phyloP scores from a whole-genome alignment of 2,888 invertebrate genomes.

The Campoplex capitator region DNA sequence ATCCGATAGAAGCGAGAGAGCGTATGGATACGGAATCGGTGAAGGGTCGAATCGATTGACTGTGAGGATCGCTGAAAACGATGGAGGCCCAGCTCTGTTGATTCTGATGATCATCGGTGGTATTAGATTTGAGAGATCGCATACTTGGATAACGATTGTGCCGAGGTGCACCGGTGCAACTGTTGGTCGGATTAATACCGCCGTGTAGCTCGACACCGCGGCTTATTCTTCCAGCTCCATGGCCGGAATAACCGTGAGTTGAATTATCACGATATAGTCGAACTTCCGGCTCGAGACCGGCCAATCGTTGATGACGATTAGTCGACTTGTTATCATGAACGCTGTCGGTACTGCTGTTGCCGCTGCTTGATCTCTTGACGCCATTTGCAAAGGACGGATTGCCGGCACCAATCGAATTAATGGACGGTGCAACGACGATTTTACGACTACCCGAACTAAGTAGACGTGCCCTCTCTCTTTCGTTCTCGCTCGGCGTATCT shows the following conservation, averaged over 20 bases:
- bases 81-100: conserved; percentile 83
- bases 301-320: conserved; percentile 59
- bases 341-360: conserved; percentile 77
- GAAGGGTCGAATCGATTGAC: conserved; percentile 83
- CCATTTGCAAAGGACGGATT: conserved; percentile 67
- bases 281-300: conserved; percentile 51
- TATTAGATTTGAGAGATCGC: conserved; percentile 78
- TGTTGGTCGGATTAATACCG: conserved; percentile 49
- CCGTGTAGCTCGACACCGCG: conserved; percentile 71
- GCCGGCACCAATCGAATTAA: conserved; percentile 32
- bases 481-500: conserved; percentile 77
- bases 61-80: conserved; percentile 88
- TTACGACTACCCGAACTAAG: conserved; percentile 67
- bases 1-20: conserved; percentile 93
- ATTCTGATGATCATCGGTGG: conserved; percentile 78
- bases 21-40: conserved; percentile 90
- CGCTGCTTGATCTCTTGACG: conserved; percentile 72
- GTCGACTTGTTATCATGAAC: conserved; percentile 73
- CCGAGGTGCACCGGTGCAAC: conserved; percentile 60
- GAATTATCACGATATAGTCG: conserved; percentile 68
- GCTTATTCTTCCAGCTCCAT: conserved; percentile 63
- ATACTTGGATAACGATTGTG: conserved; percentile 80
- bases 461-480: conserved; percentile 66
- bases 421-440: conserved; percentile 61
- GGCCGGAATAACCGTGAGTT: conserved; percentile 58